Evolutionary conservation across 2,888 invertebrate species (phyloP), one percentile per base, ranked within the genome.

Genomic region (Brachycybe producta): DNA sequence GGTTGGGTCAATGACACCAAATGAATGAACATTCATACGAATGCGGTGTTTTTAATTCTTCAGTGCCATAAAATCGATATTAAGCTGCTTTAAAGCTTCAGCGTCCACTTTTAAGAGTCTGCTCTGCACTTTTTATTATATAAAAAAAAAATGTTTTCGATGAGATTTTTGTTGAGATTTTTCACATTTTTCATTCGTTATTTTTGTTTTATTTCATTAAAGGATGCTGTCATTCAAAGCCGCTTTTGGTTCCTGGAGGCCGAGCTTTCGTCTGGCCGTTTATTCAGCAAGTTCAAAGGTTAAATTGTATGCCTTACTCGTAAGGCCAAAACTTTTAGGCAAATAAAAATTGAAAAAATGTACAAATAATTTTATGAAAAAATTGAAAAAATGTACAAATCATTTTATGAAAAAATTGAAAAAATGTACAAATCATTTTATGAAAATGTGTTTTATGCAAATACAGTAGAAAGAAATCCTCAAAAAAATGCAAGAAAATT

Each of bases 261-360:
- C 76, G 95, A 48, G 91, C 92, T 23, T 97, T 95, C 71, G 94
- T 97, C 15, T 94, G 92, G 92, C 97, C 97, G 3, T 75, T 83
- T 7, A 76, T 95, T 40, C 74, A 75, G 57, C 67, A 67, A 61
- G 65, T 73, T 38, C 73, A 75, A 57, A 66, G 67, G 71, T 70
- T 64, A 53, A 56, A 23, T 24, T 11, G 3, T 32, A 11, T 11
- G 32, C 32, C 32, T n/a, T n/a, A 32, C 11, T 11, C 32, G 32
- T n/a, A 32, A 32, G 8, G 8, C 11, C 32, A 11, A 32, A 11
- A 32, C 8, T 32, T 32, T 32, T 11, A 11, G n/a, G n/a, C n/a
- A n/a, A n/a, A n/a, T n/a, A n/a, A n/a, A n/a, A n/a, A n/a, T n/a
- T n/a, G n/a, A n/a, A 32, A 32, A 11, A 8, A 13, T 13, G 32